Evolutionary conservation across 2,888 invertebrate species (phyloP).

Genomic region (Eupithecia tripunctaria): DNA sequence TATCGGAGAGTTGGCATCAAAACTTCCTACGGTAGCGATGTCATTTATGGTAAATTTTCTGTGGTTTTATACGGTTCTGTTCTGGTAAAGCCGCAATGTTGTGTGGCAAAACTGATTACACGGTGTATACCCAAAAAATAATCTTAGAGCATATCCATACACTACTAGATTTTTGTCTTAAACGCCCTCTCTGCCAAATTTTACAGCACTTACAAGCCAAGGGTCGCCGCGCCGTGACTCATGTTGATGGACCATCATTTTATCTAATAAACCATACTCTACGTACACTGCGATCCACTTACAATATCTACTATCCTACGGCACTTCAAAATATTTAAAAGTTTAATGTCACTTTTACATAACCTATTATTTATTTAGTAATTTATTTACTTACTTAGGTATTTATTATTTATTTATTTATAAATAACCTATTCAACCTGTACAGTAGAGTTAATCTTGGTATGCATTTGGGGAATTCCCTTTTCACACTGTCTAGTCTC

Average conservation of each 20-base stretch:
- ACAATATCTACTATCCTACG: neutral
- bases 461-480: neutral
- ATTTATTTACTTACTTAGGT: too few species aligned
- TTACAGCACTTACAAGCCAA: neutral
- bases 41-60: too few species aligned
- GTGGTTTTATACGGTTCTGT: too few species aligned
- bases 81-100: too few species aligned
- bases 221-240: neutral
- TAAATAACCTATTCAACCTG: neutral
- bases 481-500: neutral
- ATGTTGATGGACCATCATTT: neutral
- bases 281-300: neutral
- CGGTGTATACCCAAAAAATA: too few species aligned
- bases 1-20: too few species aligned
- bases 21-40: too few species aligned
- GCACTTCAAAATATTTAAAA: slow-evolving; percentile 1
- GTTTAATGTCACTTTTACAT: neutral
- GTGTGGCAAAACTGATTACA: too few species aligned
- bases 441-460: neutral
- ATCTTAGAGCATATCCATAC: too few species aligned
- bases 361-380: neutral
- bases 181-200: neutral
- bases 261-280: neutral
- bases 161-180: too few species aligned
- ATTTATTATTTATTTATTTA: too few species aligned